Conservation (phyloP, 2,797 vertebrate species). For the Diceros bicornis region DNA sequence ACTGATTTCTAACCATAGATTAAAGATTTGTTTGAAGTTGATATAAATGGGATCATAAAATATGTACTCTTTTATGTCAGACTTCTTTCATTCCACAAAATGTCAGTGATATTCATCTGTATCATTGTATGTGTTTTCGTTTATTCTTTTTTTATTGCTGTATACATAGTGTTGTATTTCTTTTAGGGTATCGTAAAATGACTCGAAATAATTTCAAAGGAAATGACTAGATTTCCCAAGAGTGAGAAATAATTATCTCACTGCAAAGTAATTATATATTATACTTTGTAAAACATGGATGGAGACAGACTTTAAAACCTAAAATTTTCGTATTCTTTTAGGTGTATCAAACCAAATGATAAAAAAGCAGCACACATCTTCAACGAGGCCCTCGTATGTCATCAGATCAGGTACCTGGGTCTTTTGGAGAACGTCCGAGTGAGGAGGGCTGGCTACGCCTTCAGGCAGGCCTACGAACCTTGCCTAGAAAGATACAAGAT, state of each 20-base stretch:
- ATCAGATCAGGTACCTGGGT: slow-evolving; percentile 97
- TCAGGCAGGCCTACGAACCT: slow-evolving; percentile 96
- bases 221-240: not conserved
- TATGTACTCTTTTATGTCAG: not conserved
- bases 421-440: slow-evolving; percentile 98
- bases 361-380: slow-evolving; percentile 97
- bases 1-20: not conserved
- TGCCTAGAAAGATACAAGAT: slow-evolving; percentile 99
- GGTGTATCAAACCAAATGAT: slow-evolving; percentile 99
- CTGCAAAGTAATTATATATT: not conserved
- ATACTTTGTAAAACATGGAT: not conserved
- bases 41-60: not conserved
- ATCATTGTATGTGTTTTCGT: not conserved
- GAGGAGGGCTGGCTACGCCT: slow-evolving; percentile 97
- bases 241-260: not conserved
- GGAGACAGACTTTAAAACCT: slow-evolving; percentile 17
- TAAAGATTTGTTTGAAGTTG: not conserved
- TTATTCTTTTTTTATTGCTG: not conserved
- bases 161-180: not conserved
- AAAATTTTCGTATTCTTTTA: slow-evolving; percentile 82
- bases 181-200: not conserved
- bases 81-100: not conserved
- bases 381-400: slow-evolving; percentile 95
- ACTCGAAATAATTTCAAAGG: slow-evolving; percentile 30
- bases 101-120: not conserved